These are phyloP conservation scores for Herminia tarsipennalis DNA, from an alignment of 2,888 invertebrate species.

Conservation along the genomic window DNA sequence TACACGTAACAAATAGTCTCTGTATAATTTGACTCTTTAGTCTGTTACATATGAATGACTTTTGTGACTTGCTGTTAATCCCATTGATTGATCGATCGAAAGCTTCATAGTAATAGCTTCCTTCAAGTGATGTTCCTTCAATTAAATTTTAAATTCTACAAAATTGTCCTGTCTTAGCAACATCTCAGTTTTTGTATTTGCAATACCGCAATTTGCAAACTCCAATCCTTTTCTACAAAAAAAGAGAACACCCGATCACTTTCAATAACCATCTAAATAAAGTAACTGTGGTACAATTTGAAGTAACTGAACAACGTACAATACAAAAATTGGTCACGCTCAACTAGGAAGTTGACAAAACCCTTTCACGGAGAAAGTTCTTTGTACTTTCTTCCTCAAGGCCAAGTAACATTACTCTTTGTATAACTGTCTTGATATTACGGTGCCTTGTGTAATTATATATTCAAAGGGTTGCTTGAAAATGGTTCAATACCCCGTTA, in stretches of 20 bases:
- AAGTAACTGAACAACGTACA: conserved; percentile 49
- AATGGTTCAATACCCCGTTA: conserved; percentile 76
- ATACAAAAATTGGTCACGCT: conserved; percentile 62
- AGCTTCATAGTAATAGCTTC: no score
- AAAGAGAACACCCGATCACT: conserved; percentile 29
- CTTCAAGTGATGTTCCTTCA: no score
- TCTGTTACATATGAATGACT: no score
- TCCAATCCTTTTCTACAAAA: conserved; percentile 7
- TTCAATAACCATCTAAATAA: conserved; percentile 38
- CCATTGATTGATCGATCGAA: no score
- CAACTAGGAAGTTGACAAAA: conserved; percentile 65
- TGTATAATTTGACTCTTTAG: no score
- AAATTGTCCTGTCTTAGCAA: no score
- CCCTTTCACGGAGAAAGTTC: conserved; percentile 78
- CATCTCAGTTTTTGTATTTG: neutral
- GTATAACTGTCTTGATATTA: conserved; percentile 72
- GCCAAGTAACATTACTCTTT: conserved; percentile 72
- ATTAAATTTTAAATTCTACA: no score
- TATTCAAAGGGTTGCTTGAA: conserved; percentile 78
- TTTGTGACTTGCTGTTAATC: no score
- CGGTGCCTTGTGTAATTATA: conserved; percentile 80
- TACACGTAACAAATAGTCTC: no score
- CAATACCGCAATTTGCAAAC: neutral
- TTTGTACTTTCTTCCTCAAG: conserved; percentile 76
- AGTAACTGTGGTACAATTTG: conserved; percentile 48